Percentiles rank a stretch among this genome's conserved stretches.
phyloP scores from a whole-genome alignment of 2,113 vertebrate genomes.

The Rhadina sibilatrix region DNA sequence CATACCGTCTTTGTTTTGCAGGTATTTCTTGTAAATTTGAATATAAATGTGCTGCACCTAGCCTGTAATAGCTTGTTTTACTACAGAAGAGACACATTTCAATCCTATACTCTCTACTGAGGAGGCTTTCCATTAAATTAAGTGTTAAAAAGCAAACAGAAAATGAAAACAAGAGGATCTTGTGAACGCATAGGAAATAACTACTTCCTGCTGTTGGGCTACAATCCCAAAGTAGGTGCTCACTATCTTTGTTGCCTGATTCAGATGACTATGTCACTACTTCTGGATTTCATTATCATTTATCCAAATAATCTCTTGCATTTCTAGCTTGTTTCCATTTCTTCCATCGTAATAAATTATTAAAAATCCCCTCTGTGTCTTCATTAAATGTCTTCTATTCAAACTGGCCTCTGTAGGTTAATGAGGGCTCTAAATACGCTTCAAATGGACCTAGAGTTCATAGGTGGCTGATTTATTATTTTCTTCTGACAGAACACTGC shows the following conservation, averaged over 20 bases:
- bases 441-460: conserved; percentile 56
- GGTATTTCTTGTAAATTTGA: not conserved
- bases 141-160: not conserved
- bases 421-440: conserved; percentile 51
- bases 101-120: not conserved
- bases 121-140: not conserved
- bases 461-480: conserved; percentile 66
- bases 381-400: conserved; percentile 58
- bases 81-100: not conserved
- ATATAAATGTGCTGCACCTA: not conserved
- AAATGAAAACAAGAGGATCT: not conserved
- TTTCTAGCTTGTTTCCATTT: conserved; percentile 48
- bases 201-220: not conserved
- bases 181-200: not conserved
- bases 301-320: not conserved
- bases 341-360: conserved; percentile 44
- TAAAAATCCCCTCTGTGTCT: conserved; percentile 38
- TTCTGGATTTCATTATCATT: not conserved
- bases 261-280: not conserved
- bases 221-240: not conserved
- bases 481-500: conserved; percentile 47
- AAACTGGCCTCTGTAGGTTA: conserved; percentile 49
- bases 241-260: not conserved
- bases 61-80: not conserved
- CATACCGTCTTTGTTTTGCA: not conserved